These are phyloP conservation scores for Nestor notabilis DNA, from an alignment of 2,113 vertebrate genomes.

Conservation along the genomic window DNA sequence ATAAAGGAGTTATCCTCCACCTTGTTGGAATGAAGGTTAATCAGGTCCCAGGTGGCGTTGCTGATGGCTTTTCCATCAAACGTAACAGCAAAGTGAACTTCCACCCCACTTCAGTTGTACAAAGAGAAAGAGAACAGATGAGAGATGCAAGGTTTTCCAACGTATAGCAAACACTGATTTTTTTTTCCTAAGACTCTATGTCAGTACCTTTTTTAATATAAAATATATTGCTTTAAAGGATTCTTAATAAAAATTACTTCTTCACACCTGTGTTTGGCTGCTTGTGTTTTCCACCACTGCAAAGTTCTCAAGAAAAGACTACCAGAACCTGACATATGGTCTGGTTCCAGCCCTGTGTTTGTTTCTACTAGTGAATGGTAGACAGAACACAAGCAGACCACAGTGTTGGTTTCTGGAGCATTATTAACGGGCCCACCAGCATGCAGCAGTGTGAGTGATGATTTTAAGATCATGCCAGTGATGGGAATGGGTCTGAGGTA, in stretches of 20 bases:
- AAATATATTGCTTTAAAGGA: neutral
- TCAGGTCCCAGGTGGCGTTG: constrained; percentile 85
- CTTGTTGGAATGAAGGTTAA: constrained; percentile 88
- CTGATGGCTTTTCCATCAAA: constrained; percentile 85
- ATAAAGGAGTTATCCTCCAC: constrained; percentile 85
- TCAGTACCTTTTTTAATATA: neutral
- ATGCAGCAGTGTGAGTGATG: neutral
- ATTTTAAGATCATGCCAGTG: neutral
- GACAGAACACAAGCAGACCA: neutral
- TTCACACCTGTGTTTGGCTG: neutral
- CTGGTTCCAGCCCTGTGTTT: neutral
- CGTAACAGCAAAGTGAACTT: constrained; percentile 84
- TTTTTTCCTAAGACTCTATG: neutral
- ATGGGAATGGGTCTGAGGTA: neutral
- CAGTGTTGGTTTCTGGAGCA: neutral
- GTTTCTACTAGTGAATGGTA: neutral
- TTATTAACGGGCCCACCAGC: neutral
- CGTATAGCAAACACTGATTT: neutral
- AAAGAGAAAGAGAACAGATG: constrained; percentile 15
- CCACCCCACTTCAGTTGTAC: constrained; percentile 68
- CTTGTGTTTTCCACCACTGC: neutral
- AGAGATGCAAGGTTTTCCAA: neutral
- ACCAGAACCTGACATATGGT: neutral
- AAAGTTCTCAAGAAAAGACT: neutral
- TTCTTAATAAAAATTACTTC: neutral